Evolutionary conservation across 2,113 vertebrate species (phyloP).

Genomic region (Rhinopomastus cyanomelas): DNA sequence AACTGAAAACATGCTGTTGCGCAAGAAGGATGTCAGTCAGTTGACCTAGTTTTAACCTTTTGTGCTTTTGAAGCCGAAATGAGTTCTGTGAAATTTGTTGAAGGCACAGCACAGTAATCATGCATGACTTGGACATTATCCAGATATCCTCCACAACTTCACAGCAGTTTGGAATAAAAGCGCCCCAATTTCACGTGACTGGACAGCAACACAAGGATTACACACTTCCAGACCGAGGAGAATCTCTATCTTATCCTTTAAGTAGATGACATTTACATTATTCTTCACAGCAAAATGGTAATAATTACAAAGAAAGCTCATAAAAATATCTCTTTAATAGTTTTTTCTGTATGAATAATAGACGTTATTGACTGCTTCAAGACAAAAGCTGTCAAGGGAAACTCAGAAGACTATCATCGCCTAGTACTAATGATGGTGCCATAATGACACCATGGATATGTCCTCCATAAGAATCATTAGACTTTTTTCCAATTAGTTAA

Average conservation of each 20-base stretch:
- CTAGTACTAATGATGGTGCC: background rate
- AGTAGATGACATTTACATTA: background rate
- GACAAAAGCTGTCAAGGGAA: background rate
- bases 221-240: background rate
- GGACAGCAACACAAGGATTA: background rate
- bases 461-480: background rate
- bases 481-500: background rate
- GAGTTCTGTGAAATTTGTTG: slow-evolving; percentile 35
- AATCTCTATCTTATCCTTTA: slow-evolving; percentile 4
- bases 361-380: background rate
- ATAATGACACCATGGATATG: background rate
- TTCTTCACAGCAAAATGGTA: background rate
- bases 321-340: background rate
- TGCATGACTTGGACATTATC: slow-evolving; percentile 41
- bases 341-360: background rate
- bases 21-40: slow-evolving; percentile 20
- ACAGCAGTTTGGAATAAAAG: slow-evolving; percentile 1
- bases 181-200: background rate
- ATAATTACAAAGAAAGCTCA: background rate
- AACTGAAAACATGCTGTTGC: slow-evolving; percentile 6
- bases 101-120: slow-evolving; percentile 34
- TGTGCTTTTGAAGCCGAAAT: slow-evolving; percentile 49
- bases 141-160: slow-evolving; percentile 15
- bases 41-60: slow-evolving; percentile 52
- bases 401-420: background rate